Evolutionary conservation across 1,140 invertebrate species (phyloP), one percentile per base, ranked within the genome.

Genomic region (Drosophila rufa): DNA sequence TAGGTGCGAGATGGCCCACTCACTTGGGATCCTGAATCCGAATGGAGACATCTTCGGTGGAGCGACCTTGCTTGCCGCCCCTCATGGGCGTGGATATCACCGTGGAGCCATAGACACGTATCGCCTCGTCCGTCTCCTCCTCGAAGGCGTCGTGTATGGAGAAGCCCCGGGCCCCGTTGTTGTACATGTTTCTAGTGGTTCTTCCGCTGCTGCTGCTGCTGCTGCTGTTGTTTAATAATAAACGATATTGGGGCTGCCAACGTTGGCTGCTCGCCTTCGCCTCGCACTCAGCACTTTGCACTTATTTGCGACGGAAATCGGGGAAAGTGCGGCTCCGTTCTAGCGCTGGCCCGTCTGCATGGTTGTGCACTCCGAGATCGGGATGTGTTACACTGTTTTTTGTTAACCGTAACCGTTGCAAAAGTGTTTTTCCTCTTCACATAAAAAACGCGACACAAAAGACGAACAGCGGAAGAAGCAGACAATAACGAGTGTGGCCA

Each of bases 101-200:
- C 61, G 95, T 96, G 38, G 96, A 94, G 25, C 96, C 96, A 93
- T 96, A 96, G 9, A 96, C 95, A 89, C 95, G 95, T 75, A 96
- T 96, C 53, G 95, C 95, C 93, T 96, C 96, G 91, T 96, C 96
- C 58, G 95, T 95, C 82, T 96, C 96, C 91, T 96, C 96, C 92
- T 97, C 96, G 91, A 97, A 97, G 12, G 96, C 96, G 93, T 97
- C 96, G 92, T 97, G 96, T 78, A 97, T 97, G 48, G 95, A 96
- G 93, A 97, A 97, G 84, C 90, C 89, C 67, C 76, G 51, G 38
- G 91, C 75, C 57, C 82, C 80, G 77, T 86, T 92, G 79, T 87
- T 92, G 76, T 90, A 89, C 84, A 89, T 87, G 38, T 78, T 82
- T 80, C 27, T 66, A 66, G 45, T 53, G 46, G n/a, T 43, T 40